Evolutionary conservation across 2,797 vertebrate genomes (phyloP), one percentile per base, ranked within the genome.

Genomic region (Bradypus variegatus): DNA sequence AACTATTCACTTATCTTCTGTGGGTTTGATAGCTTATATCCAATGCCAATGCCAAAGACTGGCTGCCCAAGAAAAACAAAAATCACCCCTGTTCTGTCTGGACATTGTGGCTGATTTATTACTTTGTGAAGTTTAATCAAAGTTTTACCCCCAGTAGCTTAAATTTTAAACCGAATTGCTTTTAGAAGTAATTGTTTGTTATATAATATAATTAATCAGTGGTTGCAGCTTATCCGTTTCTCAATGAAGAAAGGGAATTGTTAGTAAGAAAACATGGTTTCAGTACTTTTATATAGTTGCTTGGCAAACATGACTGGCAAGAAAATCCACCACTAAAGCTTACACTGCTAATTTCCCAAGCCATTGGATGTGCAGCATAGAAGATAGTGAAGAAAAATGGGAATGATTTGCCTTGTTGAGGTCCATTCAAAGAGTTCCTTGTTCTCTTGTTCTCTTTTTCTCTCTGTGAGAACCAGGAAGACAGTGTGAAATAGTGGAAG

Each of bases 51-150:
- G 90, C 0, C 78, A 93, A 33, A 88, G n/a, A 33, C 53, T 62
- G 10, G 0, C 8, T 94, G 58, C 41, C n/a, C 7, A 83, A 85
- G 14, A 55, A 78, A 87, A 95, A 87, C 69, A 65, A 89, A 95
- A 88, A 45, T 38, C 38, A 93, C 0, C 21, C 25, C 19, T 76
- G 6, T 81, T 95, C 88, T 95, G 6, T 27, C 81, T 91, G 31
- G 86, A 94, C 94, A 90, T 92, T 84, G 29, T 77, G 48, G 75
- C 13, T 94, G 84, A 96, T 96, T 94, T 94, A 95, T 95, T 95
- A 21, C 80, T 96, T 95, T 70, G 19, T 72, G 79, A 81, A 60
- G 75, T 96, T 97, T 96, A 97, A 97, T 96, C 95, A 97, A 95
- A 96, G 69, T 92, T 94, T 79, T 50, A 38, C 45, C 29, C 55